Evolutionary conservation across 2,888 invertebrate genomes (phyloP).

Genomic region (Chironomus riparius): DNA sequence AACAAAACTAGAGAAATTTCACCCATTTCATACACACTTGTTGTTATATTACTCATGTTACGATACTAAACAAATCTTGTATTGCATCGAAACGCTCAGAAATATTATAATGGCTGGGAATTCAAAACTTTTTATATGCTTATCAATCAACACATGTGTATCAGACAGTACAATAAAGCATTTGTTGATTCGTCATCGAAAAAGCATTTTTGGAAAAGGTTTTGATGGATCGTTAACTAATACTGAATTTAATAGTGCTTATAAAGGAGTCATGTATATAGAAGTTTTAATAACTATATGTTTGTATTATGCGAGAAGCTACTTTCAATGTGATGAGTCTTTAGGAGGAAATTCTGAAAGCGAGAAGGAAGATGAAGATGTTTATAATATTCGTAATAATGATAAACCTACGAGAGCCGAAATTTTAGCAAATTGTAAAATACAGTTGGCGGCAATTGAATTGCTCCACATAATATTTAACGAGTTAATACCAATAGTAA

Average conservation of each 20-base stretch:
- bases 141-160: conserved; percentile 64
- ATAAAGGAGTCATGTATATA: conserved; percentile 69
- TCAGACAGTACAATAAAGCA: conserved; percentile 47
- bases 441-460: conserved; percentile 67
- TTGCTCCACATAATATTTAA: conserved; percentile 61
- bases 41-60: conserved; percentile 71
- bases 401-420: conserved; percentile 58
- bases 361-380: neutral
- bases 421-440: conserved; percentile 64
- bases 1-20: conserved; percentile 41
- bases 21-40: conserved; percentile 75
- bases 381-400: conserved; percentile 60
- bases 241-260: conserved; percentile 57
- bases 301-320: conserved; percentile 71
- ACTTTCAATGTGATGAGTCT: conserved; percentile 40
- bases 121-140: conserved; percentile 62
- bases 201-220: conserved; percentile 64
- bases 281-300: conserved; percentile 68
- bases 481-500: conserved; percentile 62
- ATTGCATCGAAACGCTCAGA: conserved; percentile 64
- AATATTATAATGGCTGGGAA: conserved; percentile 58
- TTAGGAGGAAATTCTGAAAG: conserved; percentile 33
- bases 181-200: conserved; percentile 60
- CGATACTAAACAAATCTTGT: conserved; percentile 63
- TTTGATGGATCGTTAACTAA: conserved; percentile 53